Percentiles rank a stretch among this genome's conserved stretches.
Conservation (phyloP, 2,797 vertebrate genomes). For the Melanotaenia parkinsoni region DNA sequence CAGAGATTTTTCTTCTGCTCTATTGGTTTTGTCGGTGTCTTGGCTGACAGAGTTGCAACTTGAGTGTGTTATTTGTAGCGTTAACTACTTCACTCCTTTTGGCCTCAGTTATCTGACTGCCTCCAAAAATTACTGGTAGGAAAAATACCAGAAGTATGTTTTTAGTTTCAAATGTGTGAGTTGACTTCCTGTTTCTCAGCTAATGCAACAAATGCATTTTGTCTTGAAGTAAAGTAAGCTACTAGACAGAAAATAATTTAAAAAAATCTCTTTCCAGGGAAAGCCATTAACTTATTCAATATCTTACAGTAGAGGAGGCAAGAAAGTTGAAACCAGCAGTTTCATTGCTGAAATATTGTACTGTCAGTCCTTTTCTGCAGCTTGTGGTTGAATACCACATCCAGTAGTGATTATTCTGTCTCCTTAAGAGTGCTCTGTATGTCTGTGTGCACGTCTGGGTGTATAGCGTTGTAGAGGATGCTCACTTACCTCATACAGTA, state of each 20-base stretch:
- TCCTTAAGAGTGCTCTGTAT: slow-evolving; percentile 19
- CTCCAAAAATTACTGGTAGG: slow-evolving; percentile 29
- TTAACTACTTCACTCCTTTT: slow-evolving; percentile 35
- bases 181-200: slow-evolving; percentile 8
- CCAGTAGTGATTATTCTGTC: slow-evolving; percentile 51
- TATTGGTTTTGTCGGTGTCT: slow-evolving; percentile 51
- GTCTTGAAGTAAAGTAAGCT: not conserved
- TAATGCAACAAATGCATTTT: slow-evolving; percentile 7
- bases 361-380: slow-evolving; percentile 57
- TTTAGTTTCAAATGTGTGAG: slow-evolving; percentile 17
- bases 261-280: slow-evolving; percentile 37
- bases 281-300: slow-evolving; percentile 62
- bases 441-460: slow-evolving; percentile 22
- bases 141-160: slow-evolving; percentile 24
- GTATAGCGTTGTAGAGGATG: slow-evolving; percentile 9
- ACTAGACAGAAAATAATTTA: not conserved
- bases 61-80: slow-evolving; percentile 27
- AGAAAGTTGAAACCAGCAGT: slow-evolving; percentile 57
- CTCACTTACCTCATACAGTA: slow-evolving; percentile 8
- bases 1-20: slow-evolving; percentile 23
- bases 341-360: slow-evolving; percentile 66
- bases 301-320: slow-evolving; percentile 44
- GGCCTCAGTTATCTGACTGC: slow-evolving; percentile 9
- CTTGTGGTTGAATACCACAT: slow-evolving; percentile 69
- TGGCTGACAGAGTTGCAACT: slow-evolving; percentile 32